Percentiles rank a stretch among this genome's conserved stretches.
Conservation (phyloP, 2,888 invertebrate genomes). For the Tenthredo livida region DNA sequence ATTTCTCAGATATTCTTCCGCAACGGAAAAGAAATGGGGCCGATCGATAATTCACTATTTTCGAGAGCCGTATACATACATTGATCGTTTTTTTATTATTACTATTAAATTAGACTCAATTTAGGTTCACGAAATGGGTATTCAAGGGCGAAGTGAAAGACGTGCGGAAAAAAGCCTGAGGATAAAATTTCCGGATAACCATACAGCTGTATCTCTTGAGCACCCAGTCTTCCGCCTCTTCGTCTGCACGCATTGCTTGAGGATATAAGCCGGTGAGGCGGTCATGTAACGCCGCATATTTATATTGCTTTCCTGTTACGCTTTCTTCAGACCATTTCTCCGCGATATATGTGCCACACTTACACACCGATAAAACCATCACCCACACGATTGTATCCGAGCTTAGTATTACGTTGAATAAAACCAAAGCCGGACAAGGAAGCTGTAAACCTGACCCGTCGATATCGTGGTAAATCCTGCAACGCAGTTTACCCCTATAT, state of each 20-base stretch:
- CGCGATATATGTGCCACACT: conserved; percentile 44
- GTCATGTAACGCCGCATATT: conserved; percentile 37
- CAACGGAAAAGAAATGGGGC: no score
- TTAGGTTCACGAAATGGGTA: background rate
- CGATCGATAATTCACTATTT: no score
- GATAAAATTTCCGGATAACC: background rate
- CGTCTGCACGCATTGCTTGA: conserved; percentile 3
- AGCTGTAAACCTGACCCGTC: conserved; percentile 3
- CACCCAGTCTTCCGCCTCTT: background rate
- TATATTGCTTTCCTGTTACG: conserved; percentile 70
- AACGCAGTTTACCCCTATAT: background rate
- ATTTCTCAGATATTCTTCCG: no score
- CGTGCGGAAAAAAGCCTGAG: background rate
- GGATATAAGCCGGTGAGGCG: conserved; percentile 9
- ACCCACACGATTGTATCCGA: background rate
- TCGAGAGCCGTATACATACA: no score
- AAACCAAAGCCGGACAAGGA: conserved; percentile 15
- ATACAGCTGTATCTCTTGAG: background rate
- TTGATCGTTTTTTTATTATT: background rate
- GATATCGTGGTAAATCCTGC: background rate
- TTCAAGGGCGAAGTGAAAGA: background rate
- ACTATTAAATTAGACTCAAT: background rate
- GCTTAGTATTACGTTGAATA: background rate
- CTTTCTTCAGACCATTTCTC: conserved; percentile 75
- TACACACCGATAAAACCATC: background rate